Base-by-base conservation (phyloP, 2,113 vertebrate genomes). In the Phodopus roborovskii region DNA sequence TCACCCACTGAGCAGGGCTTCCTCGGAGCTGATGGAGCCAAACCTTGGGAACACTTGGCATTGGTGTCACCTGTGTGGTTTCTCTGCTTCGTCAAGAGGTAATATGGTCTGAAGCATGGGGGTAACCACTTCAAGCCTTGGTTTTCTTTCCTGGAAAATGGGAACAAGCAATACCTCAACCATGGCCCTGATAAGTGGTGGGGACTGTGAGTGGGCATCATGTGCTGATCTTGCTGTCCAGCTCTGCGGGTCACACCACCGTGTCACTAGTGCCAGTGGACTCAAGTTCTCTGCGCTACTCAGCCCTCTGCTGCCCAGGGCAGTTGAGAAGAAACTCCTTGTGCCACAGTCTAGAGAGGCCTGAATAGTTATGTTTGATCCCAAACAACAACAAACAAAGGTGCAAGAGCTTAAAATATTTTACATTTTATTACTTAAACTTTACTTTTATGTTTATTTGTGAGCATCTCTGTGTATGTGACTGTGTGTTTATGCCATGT, bases 121-220 rank as follows among this genome's bases (percentile, higher is more conserved):
- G 50, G 50, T 11, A 66, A 39, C 45, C 24, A 58, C 50, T 11
- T 30, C n/a, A 39, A 81, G 73, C 64, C 50, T 90, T 7, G 1
- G 24, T 58, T 90, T 42, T 56, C 79, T 86, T 86, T 92, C 56
- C 48, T 33, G 15, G 26, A 58, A 92, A 86, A 92, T 66, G 86
- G 20, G 26, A 74, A 86, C 73, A 74, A 45, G 16, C 12, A 71
- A 28, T 10, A 9, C 12, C 70, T 15, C 68, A 58, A 0, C 13
- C 33, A 9, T 1, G 48, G 39, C 26, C 28, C 4, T 36, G 39
- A 16, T 60, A 28, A 75, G 45, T 53, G 42, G 20, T 48, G 42
- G 12, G 42, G 17, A 17, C 6, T 5, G 16, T 39, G 66, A 11
- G 30, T 24, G 58, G 78, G 45, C 28, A 0, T 1, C 4, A 3